These are phyloP conservation scores for Amniataba percoides DNA, from an alignment of 2,797 vertebrate species.

Conservation along the genomic window DNA sequence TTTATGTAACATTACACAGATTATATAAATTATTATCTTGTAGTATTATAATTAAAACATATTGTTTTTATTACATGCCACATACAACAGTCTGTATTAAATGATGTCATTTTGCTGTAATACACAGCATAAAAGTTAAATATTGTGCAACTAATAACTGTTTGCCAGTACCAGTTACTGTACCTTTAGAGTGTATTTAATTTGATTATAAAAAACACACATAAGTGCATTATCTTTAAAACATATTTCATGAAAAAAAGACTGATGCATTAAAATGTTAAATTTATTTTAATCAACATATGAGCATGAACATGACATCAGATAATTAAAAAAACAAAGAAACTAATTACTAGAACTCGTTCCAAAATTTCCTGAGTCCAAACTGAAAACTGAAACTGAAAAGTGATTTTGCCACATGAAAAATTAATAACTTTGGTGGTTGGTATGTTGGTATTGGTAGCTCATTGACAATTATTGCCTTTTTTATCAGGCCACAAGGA, in stretches of 20 bases:
- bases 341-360: constrained; percentile 23
- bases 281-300: constrained; percentile 61
- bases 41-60: too few relatives aligned
- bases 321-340: constrained; percentile 44
- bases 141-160: background rate
- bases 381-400: constrained; percentile 26
- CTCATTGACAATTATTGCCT: constrained; percentile 21
- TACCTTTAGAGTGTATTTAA: background rate
- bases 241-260: background rate
- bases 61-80: too few relatives aligned
- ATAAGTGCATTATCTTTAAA: constrained; percentile 4
- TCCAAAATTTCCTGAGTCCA: constrained; percentile 14
- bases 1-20: too few relatives aligned
- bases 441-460: constrained; percentile 22
- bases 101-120: background rate
- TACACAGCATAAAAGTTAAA: background rate
- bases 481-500: constrained; percentile 38
- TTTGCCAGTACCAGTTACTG: background rate
- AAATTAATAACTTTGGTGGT: constrained; percentile 24
- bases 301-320: constrained; percentile 58
- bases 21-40: too few relatives aligned
- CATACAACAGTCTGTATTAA: background rate
- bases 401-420: constrained; percentile 38
- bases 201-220: constrained; percentile 1
- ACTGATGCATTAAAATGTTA: constrained; percentile 24